Percentiles rank a stretch among this genome's conserved stretches.
These are phyloP conservation scores for Phortica okadai DNA, from an alignment of 2,888 invertebrate species.

Conservation along the genomic window DNA sequence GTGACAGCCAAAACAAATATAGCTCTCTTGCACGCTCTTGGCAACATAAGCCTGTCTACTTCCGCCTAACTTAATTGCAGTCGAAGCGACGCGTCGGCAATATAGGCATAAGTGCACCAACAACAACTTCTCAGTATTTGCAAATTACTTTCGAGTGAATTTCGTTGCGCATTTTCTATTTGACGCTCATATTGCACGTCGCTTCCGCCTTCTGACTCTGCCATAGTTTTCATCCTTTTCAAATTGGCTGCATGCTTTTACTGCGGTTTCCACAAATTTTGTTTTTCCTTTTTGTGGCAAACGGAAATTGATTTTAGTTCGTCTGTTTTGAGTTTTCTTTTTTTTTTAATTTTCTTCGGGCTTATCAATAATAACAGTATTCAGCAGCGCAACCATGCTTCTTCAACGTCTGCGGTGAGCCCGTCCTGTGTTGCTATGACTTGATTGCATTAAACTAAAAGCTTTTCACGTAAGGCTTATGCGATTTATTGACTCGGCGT, in stretches of 20 bases:
- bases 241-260: constrained; percentile 3
- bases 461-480: constrained; percentile 4
- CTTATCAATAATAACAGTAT: not conserved
- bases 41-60: too few relatives aligned
- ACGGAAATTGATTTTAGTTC: not conserved
- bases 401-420: not conserved
- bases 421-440: not conserved
- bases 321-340: not conserved
- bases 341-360: not conserved
- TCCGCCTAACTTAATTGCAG: too few relatives aligned
- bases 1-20: too few relatives aligned
- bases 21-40: too few relatives aligned
- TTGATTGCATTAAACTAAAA: constrained; percentile 19
- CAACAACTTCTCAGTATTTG: too few relatives aligned
- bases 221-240: not conserved
- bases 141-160: too few relatives aligned
- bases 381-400: not conserved
- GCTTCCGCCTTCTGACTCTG: not conserved
- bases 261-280: not conserved
- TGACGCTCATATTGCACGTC: too few relatives aligned
- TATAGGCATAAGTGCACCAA: too few relatives aligned
- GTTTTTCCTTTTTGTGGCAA: not conserved
- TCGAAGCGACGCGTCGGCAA: too few relatives aligned
- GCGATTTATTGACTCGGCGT: constrained; percentile 9
- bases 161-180: too few relatives aligned